phyloP scores from a whole-genome alignment of 2,113 vertebrate species.

The Onychostoma macrolepis region DNA sequence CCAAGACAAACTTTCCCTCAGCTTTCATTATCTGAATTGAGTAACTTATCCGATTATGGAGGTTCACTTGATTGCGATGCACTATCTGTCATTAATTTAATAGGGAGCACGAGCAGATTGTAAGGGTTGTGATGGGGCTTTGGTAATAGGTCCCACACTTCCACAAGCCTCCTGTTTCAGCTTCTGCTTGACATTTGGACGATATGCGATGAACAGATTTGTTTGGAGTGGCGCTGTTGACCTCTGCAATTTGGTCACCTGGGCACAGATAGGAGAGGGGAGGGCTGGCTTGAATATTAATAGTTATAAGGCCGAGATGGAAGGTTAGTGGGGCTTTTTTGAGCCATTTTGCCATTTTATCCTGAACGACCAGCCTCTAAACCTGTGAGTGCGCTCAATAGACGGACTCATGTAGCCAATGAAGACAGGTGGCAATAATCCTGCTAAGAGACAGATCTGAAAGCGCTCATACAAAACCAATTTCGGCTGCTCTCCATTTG shows the following conservation, averaged over 20 bases:
- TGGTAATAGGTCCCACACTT: slow-evolving; percentile 29
- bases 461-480: slow-evolving; percentile 78
- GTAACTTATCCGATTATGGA: slow-evolving; percentile 74
- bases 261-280: slow-evolving; percentile 14
- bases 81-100: slow-evolving; percentile 64
- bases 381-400: slow-evolving; percentile 74
- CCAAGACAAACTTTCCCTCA: slow-evolving; percentile 79
- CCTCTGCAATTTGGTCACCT: slow-evolving; percentile 55
- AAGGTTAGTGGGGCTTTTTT: slow-evolving; percentile 22
- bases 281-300: not conserved
- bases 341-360: not conserved
- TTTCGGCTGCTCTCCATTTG: slow-evolving; percentile 75
- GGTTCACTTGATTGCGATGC: slow-evolving; percentile 56
- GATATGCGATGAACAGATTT: slow-evolving; percentile 57
- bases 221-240: slow-evolving; percentile 59
- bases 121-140: slow-evolving; percentile 58
- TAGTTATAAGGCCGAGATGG: not conserved
- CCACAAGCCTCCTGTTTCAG: slow-evolving; percentile 42
- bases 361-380: slow-evolving; percentile 41
- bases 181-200: slow-evolving; percentile 56
- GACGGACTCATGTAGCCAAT: slow-evolving; percentile 74
- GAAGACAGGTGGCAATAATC: slow-evolving; percentile 82
- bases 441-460: slow-evolving; percentile 76
- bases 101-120: slow-evolving; percentile 57
- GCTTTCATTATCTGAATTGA: slow-evolving; percentile 84